phyloP scores from a whole-genome alignment of 2,888 invertebrate genomes.

The Scaptomyza tumidula region DNA sequence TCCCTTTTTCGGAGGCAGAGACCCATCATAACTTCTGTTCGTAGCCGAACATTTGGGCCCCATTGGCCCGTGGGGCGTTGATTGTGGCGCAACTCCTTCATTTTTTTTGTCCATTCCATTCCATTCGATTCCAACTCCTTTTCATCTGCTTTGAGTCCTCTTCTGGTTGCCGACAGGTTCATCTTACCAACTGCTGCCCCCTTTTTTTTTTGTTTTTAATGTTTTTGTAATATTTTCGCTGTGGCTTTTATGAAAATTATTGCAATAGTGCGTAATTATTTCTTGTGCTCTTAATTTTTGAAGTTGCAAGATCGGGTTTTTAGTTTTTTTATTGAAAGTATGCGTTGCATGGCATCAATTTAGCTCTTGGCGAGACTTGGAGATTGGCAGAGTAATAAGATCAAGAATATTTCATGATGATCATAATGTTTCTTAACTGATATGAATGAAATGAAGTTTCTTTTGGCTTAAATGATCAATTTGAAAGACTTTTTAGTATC shows the following conservation, averaged over 20 bases:
- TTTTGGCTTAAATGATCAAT: neutral
- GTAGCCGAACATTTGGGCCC: slow-evolving; percentile 35
- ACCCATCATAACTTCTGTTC: slow-evolving; percentile 76
- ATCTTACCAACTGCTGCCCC: slow-evolving; percentile 59
- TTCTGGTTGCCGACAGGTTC: slow-evolving; percentile 74
- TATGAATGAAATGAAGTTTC: neutral
- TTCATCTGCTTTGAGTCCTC: neutral
- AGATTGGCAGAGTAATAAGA: neutral
- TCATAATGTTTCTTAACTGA: neutral
- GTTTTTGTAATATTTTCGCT: slow-evolving; percentile 31
- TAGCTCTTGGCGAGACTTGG: neutral
- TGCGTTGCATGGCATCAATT: slow-evolving; percentile 34
- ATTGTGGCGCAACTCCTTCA: slow-evolving; percentile 77
- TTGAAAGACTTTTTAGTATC: neutral
- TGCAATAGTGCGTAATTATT: slow-evolving; percentile 82
- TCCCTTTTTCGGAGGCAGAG: slow-evolving; percentile 12
- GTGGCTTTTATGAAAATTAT: slow-evolving; percentile 76
- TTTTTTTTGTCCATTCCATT: slow-evolving; percentile 22
- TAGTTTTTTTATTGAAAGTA: slow-evolving; percentile 70
- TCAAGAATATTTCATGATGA: neutral
- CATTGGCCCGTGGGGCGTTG: slow-evolving; percentile 70
- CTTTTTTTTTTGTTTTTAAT: slow-evolving; percentile 26
- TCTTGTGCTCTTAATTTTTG: slow-evolving; percentile 76
- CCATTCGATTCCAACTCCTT: neutral
- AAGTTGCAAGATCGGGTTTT: slow-evolving; percentile 11